Evolutionary conservation across 2,113 vertebrate species (phyloP).

Genomic region (Nannobrachium achirus): DNA sequence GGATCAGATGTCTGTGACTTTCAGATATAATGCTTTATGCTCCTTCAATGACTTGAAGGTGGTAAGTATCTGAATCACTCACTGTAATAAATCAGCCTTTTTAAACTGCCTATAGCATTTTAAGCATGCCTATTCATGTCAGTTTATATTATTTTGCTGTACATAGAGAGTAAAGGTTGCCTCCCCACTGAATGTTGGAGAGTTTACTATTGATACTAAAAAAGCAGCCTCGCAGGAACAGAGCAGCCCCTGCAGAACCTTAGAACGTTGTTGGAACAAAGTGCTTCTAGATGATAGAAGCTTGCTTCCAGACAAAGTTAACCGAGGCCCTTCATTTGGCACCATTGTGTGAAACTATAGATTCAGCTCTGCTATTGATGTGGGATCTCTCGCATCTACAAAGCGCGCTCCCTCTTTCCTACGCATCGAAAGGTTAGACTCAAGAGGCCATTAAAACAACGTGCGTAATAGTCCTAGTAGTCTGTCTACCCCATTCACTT

Average conservation of each 20-base stretch:
- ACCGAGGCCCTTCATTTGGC: conserved; percentile 46
- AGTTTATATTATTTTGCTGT: not conserved
- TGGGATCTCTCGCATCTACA: conserved; percentile 50
- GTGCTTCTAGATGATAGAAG: conserved; percentile 28
- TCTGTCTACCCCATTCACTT: conserved; percentile 4
- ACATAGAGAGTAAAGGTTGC: conserved; percentile 4
- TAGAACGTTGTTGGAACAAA: conserved; percentile 41
- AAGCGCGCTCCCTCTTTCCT: conserved; percentile 44
- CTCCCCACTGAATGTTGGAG: conserved; percentile 9
- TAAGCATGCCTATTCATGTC: not conserved
- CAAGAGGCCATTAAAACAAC: conserved; percentile 39
- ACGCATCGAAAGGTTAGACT: conserved; percentile 48
- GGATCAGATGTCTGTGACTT: conserved; percentile 27
- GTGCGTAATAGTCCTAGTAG: conserved; percentile 1
- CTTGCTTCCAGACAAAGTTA: conserved; percentile 53
- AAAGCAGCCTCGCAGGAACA: not conserved
- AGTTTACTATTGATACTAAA: conserved; percentile 8
- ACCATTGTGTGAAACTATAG: conserved; percentile 59
- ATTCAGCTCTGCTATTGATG: conserved; percentile 59
- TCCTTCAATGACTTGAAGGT: not conserved
- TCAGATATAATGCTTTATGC: not conserved
- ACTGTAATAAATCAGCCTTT: conserved; percentile 27
- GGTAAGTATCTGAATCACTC: conserved; percentile 24
- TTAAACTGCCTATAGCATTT: conserved; percentile 6
- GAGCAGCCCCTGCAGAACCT: conserved; percentile 5